Evolutionary conservation across 2,797 vertebrate species (phyloP).

Genomic region (Pangasius krempfi): DNA sequence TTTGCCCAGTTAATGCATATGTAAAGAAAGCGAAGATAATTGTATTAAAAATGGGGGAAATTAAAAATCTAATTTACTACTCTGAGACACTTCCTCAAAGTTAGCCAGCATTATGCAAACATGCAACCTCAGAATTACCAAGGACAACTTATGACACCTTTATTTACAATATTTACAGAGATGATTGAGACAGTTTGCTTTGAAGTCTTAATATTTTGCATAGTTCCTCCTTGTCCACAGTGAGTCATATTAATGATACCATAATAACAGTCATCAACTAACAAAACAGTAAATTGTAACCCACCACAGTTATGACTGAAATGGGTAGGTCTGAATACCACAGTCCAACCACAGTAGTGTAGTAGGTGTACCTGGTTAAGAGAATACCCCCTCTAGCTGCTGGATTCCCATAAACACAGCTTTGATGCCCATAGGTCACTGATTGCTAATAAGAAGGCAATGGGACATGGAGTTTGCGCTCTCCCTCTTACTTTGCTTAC

Average conservation of each 20-base stretch:
- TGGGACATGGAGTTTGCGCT: conserved; percentile 70
- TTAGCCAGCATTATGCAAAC: background rate
- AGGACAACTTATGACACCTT: background rate
- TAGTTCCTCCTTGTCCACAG: background rate
- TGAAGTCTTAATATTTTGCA: background rate
- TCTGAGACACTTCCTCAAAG: background rate
- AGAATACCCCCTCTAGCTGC: conserved; percentile 70
- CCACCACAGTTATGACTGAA: conserved; percentile 66
- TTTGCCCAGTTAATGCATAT: background rate
- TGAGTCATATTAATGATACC: background rate
- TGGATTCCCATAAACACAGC: conserved; percentile 77
- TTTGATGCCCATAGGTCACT: conserved; percentile 81
- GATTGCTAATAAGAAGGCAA: conserved; percentile 83
- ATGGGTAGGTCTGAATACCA: conserved; percentile 68
- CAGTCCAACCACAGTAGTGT: conserved; percentile 69
- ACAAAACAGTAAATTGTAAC: conserved; percentile 4
- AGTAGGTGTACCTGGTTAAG: conserved; percentile 70
- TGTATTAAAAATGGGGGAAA: background rate
- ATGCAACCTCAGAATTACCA: background rate
- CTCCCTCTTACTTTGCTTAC: conserved; percentile 7
- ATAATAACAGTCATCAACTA: background rate
- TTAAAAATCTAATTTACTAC: background rate
- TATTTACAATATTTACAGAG: background rate
- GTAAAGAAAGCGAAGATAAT: background rate
- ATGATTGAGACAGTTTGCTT: background rate